Evolutionary conservation across 2,797 vertebrate species (phyloP), one percentile per base, ranked within the genome.

Genomic region (Falco concolor): DNA sequence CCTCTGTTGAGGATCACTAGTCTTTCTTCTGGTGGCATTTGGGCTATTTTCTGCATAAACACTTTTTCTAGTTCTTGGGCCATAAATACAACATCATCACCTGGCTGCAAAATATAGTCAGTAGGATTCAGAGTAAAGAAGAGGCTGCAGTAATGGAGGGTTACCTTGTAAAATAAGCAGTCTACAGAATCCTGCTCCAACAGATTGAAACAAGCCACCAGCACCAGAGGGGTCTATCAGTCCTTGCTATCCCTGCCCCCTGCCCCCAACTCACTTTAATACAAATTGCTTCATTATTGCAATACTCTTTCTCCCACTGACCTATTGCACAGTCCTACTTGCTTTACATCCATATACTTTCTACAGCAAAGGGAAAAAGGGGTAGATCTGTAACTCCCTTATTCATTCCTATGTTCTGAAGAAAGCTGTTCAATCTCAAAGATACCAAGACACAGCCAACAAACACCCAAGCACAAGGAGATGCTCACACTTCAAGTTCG

Each of bases 11-110:
- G 85, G 78, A 95, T 82, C 30, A 98, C 68, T 83, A 97, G 89
- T 96, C 56, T 96, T 89, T 99, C 99, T 76, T 99, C 98, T 78
- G 98, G 93, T 10, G 99, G 99, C 98, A 99, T 99, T 86, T 99
- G 95, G 40, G 98, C 96, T 94, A 99, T 84, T 96, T 99, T 99
- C 96, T 99, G 98, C 92, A 98, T 90, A 95, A 99, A 99, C 18
- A 98, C 61, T 95, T 99, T 99, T 97, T 99, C 99, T 87, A 99
- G 97, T 32, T 98, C 98, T 98, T 99, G 98, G 7, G 99, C 99
- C 99, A 99, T 99, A 76, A 99, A 96, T 92, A 99, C 98, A 87
- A 99, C 98, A 70, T 99, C 99, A 97, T 99, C 98, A 87, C 98
- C 98, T 69, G 99, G 98, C 99, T 99, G 97, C 40, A 97, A 97